These are phyloP conservation scores for Callyntrura guangdongensis DNA, from an alignment of 2,888 invertebrate genomes.

Conservation along the genomic window DNA sequence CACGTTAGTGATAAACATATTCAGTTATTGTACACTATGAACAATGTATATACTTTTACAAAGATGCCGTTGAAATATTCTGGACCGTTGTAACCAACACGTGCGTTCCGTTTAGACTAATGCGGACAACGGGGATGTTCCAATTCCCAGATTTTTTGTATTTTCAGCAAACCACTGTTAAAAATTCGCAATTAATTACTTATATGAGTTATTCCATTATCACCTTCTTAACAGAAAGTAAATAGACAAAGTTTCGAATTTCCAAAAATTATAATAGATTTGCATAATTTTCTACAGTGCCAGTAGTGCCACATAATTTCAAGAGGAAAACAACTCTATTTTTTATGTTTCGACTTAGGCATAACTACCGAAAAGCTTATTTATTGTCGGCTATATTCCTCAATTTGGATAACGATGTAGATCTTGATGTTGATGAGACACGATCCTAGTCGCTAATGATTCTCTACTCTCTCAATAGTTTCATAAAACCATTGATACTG, in stretches of 20 bases:
- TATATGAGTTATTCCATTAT: not conserved
- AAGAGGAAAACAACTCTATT: too few relatives aligned
- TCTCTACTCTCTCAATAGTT: not conserved
- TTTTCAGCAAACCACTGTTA: not conserved
- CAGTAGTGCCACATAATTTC: too few relatives aligned
- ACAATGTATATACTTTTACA: not conserved
- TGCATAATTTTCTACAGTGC: too few relatives aligned
- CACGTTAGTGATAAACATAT: constrained; percentile 91
- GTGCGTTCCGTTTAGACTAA: not conserved
- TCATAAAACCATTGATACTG: not conserved
- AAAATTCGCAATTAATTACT: not conserved
- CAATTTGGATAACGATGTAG: not conserved
- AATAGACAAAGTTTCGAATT: too few relatives aligned
- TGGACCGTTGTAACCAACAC: not conserved
- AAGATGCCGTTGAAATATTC: not conserved
- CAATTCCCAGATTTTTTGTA: not conserved
- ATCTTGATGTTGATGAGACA: not conserved
- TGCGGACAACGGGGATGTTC: not conserved
- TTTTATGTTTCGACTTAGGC: too few relatives aligned
- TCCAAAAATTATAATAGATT: too few relatives aligned
- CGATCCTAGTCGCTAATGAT: constrained; percentile 4
- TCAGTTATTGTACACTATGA: constrained; percentile 5
- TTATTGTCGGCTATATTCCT: too few relatives aligned
- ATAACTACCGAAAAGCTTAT: too few relatives aligned
- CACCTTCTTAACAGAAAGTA: not conserved